A percentile compares a stretch with the other conserved stretches of the same genome.
Conservation (phyloP, 1,140 invertebrate species). For the Anoplolepis gracilipes region DNA sequence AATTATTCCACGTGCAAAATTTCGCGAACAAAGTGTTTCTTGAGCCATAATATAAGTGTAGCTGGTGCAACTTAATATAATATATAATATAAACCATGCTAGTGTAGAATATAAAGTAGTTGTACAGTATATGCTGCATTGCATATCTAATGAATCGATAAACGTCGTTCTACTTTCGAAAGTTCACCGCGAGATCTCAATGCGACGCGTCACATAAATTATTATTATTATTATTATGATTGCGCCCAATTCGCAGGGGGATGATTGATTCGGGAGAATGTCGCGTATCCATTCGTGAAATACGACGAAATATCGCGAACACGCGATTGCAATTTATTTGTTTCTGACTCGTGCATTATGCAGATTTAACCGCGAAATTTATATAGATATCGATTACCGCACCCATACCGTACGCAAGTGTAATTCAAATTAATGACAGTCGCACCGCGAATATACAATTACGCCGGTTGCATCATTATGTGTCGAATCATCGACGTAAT, state of each 20-base stretch:
- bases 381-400: conserved; percentile 19
- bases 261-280: conserved; percentile 16
- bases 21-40: not conserved
- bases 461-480: too few relatives aligned
- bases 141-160: conserved; percentile 53
- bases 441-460: not conserved
- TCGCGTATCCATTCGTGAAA: not conserved
- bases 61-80: conserved; percentile 1
- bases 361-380: conserved; percentile 20
- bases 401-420: not conserved
- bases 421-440: not conserved
- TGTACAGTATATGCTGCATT: conserved; percentile 14
- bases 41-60: conserved; percentile 2
- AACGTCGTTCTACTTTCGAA: conserved; percentile 45
- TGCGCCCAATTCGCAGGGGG: not conserved
- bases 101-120: conserved; percentile 49
- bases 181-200: conserved; percentile 18
- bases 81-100: conserved; percentile 44
- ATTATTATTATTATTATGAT: conserved; percentile 37
- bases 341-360: conserved; percentile 12
- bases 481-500: not conserved
- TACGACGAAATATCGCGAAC: not conserved
- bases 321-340: conserved; percentile 18
- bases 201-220: conserved; percentile 20
- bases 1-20: conserved; percentile 41